phyloP scores from a whole-genome alignment of 2,113 vertebrate genomes.

The Bettongia penicillata region DNA sequence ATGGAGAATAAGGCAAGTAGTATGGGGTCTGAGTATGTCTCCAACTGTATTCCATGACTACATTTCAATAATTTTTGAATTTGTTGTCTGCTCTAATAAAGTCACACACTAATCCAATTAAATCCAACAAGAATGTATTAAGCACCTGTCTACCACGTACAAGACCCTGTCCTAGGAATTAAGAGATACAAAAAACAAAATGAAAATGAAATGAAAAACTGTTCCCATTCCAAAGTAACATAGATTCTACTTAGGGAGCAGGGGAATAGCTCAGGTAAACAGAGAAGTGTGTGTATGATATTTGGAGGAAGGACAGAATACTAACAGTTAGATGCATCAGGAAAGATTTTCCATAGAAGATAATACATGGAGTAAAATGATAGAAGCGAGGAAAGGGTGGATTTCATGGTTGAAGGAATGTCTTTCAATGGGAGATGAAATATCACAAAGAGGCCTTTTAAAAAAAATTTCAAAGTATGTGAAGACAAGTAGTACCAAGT shows the following conservation, averaged over 20 bases:
- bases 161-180: not conserved
- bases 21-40: not conserved
- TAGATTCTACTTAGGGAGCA: not conserved
- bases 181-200: not conserved
- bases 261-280: not conserved
- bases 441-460: not conserved
- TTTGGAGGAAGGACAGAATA: not conserved
- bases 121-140: not conserved
- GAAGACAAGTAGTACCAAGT: not conserved
- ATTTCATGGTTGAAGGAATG: not conserved
- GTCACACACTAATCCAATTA: not conserved
- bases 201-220: not conserved
- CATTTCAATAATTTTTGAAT: not conserved
- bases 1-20: not conserved
- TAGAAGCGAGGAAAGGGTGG: not conserved
- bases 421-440: not conserved
- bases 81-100: not conserved
- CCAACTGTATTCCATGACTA: constrained; percentile 28
- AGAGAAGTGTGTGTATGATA: not conserved
- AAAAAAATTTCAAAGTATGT: not conserved
- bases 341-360: not conserved
- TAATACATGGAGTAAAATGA: not conserved
- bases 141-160: not conserved
- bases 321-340: not conserved
- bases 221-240: not conserved